A percentile compares a stretch with the other conserved stretches of the same genome.
Evolutionary conservation across 2,797 vertebrate genomes (phyloP).

Genomic region (Premnoplex brunnescens): DNA sequence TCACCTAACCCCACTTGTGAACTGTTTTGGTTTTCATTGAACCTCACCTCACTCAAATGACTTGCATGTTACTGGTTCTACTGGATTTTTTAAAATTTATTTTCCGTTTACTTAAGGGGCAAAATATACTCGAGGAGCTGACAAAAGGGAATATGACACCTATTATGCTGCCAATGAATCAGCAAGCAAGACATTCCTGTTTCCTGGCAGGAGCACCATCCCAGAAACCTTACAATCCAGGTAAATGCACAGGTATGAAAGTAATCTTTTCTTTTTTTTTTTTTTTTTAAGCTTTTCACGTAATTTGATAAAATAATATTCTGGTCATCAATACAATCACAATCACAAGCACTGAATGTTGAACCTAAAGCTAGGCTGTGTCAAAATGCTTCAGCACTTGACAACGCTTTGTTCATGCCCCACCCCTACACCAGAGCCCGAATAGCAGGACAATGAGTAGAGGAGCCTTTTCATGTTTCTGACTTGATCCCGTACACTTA

Average conservation of each 20-base stretch:
- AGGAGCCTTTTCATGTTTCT: background rate
- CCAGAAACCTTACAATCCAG: conserved; percentile 6
- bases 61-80: conserved; percentile 38
- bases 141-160: conserved; percentile 52
- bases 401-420: background rate
- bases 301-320: background rate
- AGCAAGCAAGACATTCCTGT: conserved; percentile 55
- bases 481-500: background rate
- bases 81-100: conserved; percentile 30
- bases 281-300: background rate
- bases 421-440: background rate
- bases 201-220: conserved; percentile 6
- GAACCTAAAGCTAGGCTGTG: conserved; percentile 1
- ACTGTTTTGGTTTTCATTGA: background rate
- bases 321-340: background rate
- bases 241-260: conserved; percentile 18
- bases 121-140: conserved; percentile 32
- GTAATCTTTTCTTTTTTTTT: background rate
- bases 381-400: background rate
- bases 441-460: background rate
- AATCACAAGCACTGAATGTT: background rate
- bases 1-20: background rate
- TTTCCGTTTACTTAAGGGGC: conserved; percentile 49
- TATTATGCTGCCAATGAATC: conserved; percentile 32
- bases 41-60: background rate